Percentiles rank a stretch among this genome's conserved stretches.
Evolutionary conservation across 2,888 invertebrate genomes (phyloP).

Genomic region (Venusia cambrica): DNA sequence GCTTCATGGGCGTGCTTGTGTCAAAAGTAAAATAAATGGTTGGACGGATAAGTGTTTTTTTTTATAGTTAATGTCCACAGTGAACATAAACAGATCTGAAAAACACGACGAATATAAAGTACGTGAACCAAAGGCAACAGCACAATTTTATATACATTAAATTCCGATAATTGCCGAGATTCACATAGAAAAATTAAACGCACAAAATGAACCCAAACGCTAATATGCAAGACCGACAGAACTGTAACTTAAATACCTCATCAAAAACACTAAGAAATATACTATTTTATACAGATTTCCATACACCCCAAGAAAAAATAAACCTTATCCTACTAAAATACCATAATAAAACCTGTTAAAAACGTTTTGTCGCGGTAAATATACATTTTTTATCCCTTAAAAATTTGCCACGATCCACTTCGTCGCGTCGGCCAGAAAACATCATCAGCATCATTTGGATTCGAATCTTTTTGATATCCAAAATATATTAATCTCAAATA

Average conservation of each 20-base stretch:
- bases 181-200: constrained; percentile 34
- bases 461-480: no score
- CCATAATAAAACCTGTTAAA: constrained; percentile 41
- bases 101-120: no score
- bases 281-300: constrained; percentile 76
- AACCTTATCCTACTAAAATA: constrained; percentile 53
- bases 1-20: no score
- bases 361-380: constrained; percentile 49
- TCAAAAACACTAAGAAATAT: constrained; percentile 58
- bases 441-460: no score
- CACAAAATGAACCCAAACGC: constrained; percentile 71
- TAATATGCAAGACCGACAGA: constrained; percentile 48
- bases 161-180: constrained; percentile 50
- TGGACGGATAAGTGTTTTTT: no score
- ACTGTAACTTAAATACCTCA: constrained; percentile 48
- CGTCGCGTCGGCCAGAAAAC: no score
- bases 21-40: no score
- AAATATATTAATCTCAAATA: no score
- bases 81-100: no score
- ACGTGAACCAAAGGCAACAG: constrained; percentile 9
- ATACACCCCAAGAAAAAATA: constrained; percentile 70
- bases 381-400: constrained; percentile 38
- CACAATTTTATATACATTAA: constrained; percentile 63
- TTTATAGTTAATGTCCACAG: no score
- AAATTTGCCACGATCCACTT: constrained; percentile 7